phyloP scores from a whole-genome alignment of 2,888 invertebrate species.

The Caradrina kadenii region DNA sequence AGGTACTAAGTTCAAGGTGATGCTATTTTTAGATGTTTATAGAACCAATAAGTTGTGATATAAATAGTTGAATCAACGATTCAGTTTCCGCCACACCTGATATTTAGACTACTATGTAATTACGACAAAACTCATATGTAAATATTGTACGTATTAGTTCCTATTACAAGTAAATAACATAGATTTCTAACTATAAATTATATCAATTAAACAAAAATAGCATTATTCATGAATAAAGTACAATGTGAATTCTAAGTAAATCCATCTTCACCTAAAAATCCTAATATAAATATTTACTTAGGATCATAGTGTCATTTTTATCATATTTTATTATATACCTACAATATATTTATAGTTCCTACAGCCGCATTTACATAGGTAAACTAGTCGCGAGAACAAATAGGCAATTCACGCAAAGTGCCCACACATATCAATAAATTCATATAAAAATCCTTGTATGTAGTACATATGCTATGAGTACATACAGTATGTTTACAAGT shows the following conservation, averaged over 20 bases:
- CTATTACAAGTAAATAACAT: no score
- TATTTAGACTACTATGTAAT: neutral
- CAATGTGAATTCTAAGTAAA: neutral
- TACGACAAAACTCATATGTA: neutral
- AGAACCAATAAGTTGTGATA: neutral
- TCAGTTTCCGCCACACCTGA: neutral
- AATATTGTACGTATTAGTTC: neutral
- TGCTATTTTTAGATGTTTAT: neutral
- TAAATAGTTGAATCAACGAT: neutral
- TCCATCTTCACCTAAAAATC: neutral
- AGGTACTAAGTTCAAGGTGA: constrained; percentile 18
- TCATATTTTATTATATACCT: neutral
- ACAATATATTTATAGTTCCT: constrained; percentile 25
- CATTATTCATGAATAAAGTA: neutral
- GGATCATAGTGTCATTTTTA: neutral
- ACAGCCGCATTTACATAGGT: constrained; percentile 31
- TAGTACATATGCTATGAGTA: constrained; percentile 8
- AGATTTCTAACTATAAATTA: neutral
- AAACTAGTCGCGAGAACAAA: constrained; percentile 38
- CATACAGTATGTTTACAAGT: neutral
- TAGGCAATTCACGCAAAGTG: constrained; percentile 34
- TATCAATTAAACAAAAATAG: constrained; percentile 1
- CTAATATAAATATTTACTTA: neutral
- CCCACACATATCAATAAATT: constrained; percentile 24
- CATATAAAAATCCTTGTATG: constrained; percentile 16